These are phyloP conservation scores for Augochlora pura DNA, from an alignment of 1,140 invertebrate species.

Conservation along the genomic window DNA sequence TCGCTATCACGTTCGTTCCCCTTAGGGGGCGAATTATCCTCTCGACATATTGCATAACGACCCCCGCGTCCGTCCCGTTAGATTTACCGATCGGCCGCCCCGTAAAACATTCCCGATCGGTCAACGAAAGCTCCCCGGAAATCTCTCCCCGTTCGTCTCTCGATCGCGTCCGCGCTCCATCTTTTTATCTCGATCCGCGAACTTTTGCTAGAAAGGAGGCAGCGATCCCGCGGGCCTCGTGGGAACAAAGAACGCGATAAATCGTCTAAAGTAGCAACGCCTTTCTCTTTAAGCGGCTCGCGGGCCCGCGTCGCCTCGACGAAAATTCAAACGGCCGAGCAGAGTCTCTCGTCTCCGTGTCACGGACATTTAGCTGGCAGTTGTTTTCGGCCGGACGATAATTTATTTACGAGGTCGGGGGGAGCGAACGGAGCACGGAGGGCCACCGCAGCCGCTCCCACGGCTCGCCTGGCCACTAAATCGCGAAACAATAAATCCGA, in stretches of 20 bases:
- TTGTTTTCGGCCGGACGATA: constrained; percentile 44
- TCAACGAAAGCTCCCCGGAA: background rate
- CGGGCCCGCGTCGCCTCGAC: no score
- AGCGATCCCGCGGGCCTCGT: constrained; percentile 43
- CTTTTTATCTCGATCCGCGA: constrained; percentile 52
- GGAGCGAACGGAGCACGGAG: background rate
- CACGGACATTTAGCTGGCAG: background rate
- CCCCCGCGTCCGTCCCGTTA: constrained; percentile 60
- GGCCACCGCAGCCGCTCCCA: constrained; percentile 58
- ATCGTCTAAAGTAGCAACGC: constrained; percentile 27
- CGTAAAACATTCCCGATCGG: background rate
- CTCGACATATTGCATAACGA: constrained; percentile 70
- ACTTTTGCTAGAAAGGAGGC: constrained; percentile 54
- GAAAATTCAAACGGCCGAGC: background rate
- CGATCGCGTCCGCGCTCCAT: no score
- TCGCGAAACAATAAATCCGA: constrained; percentile 78
- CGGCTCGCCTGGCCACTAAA: constrained; percentile 73
- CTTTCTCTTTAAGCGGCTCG: constrained; percentile 27
- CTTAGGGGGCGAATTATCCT: constrained; percentile 70
- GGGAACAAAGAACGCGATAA: constrained; percentile 37
- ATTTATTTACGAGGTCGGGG: constrained; percentile 72
- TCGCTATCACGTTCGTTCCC: constrained; percentile 55
- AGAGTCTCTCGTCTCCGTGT: background rate
- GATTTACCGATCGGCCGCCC: constrained; percentile 57
- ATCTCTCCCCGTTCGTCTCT: background rate